A percentile compares a stretch with the other conserved stretches of the same genome.
Evolutionary conservation across 2,888 invertebrate species (phyloP).

Genomic region (Eristalis tenax): DNA sequence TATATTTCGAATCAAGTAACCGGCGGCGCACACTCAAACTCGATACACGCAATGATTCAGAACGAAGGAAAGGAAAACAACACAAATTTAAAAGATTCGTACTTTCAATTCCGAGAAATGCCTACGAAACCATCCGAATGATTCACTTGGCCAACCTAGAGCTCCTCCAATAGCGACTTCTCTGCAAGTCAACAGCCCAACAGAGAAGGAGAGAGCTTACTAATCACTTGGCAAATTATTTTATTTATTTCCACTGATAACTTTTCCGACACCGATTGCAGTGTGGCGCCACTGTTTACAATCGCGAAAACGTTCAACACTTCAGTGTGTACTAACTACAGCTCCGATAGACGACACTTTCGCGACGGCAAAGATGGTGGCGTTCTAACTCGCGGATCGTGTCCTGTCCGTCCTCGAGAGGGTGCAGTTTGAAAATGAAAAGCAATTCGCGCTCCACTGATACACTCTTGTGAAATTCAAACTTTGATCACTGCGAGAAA

Average conservation of each 20-base stretch:
- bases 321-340: background rate
- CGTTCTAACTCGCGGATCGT: conserved; percentile 30
- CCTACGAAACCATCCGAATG: conserved; percentile 57
- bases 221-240: conserved; percentile 1
- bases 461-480: conserved; percentile 39
- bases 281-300: conserved; percentile 18
- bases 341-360: background rate
- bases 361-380: background rate
- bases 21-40: conserved; percentile 24
- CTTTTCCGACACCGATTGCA: background rate
- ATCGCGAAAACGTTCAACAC: conserved; percentile 10
- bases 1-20: conserved; percentile 39
- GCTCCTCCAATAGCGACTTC: conserved; percentile 10
- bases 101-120: conserved; percentile 63
- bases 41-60: conserved; percentile 40
- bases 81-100: conserved; percentile 28
- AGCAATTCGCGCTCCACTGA: background rate
- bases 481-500: conserved; percentile 41
- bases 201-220: background rate
- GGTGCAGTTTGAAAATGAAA: conserved; percentile 52
- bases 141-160: conserved; percentile 51
- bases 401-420: conserved; percentile 40
- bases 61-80: conserved; percentile 15
- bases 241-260: background rate
- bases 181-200: background rate